Conservation (phyloP, 2,888 invertebrate genomes). For the Parnassius mnemosyne region DNA sequence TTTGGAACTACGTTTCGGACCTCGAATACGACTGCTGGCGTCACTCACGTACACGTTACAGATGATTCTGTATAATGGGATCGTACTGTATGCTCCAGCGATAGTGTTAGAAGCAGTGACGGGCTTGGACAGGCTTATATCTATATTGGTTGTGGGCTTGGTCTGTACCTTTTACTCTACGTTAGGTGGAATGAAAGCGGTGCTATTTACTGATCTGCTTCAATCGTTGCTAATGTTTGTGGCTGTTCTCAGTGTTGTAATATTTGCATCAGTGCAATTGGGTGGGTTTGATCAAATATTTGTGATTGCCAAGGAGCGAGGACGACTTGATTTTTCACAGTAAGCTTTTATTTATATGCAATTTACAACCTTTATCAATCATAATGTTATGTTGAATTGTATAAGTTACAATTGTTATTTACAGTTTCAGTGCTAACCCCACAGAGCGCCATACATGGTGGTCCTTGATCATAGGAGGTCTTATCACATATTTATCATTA, state of each 20-base stretch:
- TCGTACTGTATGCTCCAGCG: constrained; percentile 96
- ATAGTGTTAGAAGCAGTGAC: constrained; percentile 93
- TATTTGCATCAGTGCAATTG: constrained; percentile 84
- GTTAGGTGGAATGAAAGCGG: constrained; percentile 95
- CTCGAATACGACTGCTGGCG: constrained; percentile 86
- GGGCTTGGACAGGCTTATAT: constrained; percentile 85
- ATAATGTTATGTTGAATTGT: constrained; percentile 1
- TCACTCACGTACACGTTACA: constrained; percentile 93
- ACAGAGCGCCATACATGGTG: constrained; percentile 92
- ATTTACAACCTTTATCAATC: background rate
- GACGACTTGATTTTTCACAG: constrained; percentile 86
- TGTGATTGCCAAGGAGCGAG: constrained; percentile 84
- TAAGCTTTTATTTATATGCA: constrained; percentile 49
- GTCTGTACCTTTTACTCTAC: constrained; percentile 94
- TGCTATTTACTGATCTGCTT: constrained; percentile 92
- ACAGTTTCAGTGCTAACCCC: constrained; percentile 88
- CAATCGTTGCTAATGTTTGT: constrained; percentile 92
- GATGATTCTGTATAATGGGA: constrained; percentile 94
- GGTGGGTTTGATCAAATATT: constrained; percentile 87
- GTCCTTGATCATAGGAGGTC: constrained; percentile 89
- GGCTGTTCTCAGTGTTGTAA: constrained; percentile 89
- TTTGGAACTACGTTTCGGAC: constrained; percentile 92
- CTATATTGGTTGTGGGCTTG: constrained; percentile 87
- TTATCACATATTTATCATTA: constrained; percentile 88
- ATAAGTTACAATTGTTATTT: background rate